Conservation (phyloP, 37 sponge, comb jelly and placozoan species). For the Hormiphora californensis region DNA sequence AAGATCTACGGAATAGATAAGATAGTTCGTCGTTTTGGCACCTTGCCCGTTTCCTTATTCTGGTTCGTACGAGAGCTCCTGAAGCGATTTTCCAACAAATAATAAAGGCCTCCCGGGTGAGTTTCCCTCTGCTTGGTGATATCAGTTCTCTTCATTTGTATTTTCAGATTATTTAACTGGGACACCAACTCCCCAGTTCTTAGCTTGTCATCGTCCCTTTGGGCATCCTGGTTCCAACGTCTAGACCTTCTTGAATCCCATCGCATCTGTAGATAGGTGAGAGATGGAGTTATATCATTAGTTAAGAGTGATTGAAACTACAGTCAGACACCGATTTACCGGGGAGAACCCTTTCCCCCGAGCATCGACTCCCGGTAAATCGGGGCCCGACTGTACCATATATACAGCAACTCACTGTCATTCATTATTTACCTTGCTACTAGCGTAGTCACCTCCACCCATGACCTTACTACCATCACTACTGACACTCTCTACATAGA, state of each 20-base stretch:
- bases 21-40: constrained; percentile 11
- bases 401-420: too few species aligned
- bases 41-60: background rate
- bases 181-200: background rate
- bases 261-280: background rate
- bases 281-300: background rate
- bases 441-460: constrained; percentile 37
- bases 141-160: constrained; percentile 20
- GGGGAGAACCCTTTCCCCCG: too few species aligned
- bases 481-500: constrained; percentile 40
- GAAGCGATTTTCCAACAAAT: constrained; percentile 9
- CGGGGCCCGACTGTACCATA: too few species aligned
- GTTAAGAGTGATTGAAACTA: too few species aligned
- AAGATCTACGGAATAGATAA: constrained; percentile 13
- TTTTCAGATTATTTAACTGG: constrained; percentile 11
- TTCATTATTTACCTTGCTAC: constrained; percentile 23
- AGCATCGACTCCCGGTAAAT: too few species aligned
- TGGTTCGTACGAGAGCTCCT: background rate
- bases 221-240: constrained; percentile 38
- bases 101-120: constrained; percentile 20
- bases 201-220: constrained; percentile 13
- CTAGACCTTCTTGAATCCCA: constrained; percentile 18
- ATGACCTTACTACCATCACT: constrained; percentile 38
- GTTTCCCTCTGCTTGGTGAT: constrained; percentile 22
- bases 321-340: too few species aligned